Conservation (phyloP, 23 tunicate genomes). For the Aplidium turbinatum region DNA sequence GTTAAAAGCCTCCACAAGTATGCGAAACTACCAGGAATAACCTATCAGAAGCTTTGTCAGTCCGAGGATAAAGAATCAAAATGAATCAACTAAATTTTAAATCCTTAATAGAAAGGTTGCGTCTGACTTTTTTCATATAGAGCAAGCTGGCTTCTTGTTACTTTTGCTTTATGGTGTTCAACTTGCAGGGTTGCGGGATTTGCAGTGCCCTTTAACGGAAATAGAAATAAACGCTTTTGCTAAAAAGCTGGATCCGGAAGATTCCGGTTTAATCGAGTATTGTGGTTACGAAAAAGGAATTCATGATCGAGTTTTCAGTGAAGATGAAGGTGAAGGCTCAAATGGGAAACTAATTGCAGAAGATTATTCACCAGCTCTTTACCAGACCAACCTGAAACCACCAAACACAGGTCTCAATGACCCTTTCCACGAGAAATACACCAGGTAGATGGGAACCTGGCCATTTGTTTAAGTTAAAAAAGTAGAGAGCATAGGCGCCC, state of each 20-base stretch:
- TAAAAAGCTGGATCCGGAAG: slow-evolving; percentile 67
- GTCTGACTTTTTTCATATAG: background rate
- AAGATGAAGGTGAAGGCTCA: slow-evolving; percentile 26
- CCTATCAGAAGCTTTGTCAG: too few relatives aligned
- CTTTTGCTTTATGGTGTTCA: background rate
- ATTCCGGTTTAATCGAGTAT: slow-evolving; percentile 69
- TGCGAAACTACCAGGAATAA: too few relatives aligned
- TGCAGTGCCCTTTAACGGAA: slow-evolving; percentile 64
- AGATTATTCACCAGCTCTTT: slow-evolving; percentile 46
- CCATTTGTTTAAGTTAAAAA: too few relatives aligned
- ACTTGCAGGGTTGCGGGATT: slow-evolving; percentile 62
- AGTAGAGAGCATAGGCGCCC: too few relatives aligned
- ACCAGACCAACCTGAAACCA: slow-evolving; percentile 20
- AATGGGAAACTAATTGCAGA: slow-evolving; percentile 36
- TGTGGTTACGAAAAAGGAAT: slow-evolving; percentile 63
- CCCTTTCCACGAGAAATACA: slow-evolving; percentile 44
- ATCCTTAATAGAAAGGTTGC: too few relatives aligned
- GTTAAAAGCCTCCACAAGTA: too few relatives aligned
- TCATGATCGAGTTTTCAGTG: slow-evolving; percentile 28
- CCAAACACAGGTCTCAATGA: slow-evolving; percentile 42
- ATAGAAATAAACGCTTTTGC: slow-evolving; percentile 57
- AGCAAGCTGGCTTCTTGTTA: too few relatives aligned
- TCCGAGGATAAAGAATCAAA: too few relatives aligned
- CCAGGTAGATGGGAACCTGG: slow-evolving; percentile 60
- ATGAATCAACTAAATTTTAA: too few relatives aligned